Conservation (phyloP, 2,888 invertebrate genomes). For the Poecilus cupreus region DNA sequence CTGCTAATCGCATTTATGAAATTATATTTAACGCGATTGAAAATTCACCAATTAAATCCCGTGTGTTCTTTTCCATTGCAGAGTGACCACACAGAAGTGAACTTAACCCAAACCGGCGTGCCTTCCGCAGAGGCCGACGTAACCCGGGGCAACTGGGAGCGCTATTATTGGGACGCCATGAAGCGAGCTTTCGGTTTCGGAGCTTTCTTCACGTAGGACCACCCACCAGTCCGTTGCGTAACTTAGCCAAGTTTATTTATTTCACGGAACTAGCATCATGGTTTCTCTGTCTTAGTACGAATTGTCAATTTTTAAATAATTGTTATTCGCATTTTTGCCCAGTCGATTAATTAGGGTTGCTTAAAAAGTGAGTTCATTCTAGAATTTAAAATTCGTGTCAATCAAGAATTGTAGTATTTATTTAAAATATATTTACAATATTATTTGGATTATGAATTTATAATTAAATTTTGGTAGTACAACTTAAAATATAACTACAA, state of each 20-base stretch:
- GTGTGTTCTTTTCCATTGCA: conserved; percentile 67
- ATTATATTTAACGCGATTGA: too few species aligned
- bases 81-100: conserved; percentile 91
- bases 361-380: conserved; percentile 7
- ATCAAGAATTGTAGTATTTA: conserved; percentile 28
- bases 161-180: conserved; percentile 96
- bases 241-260: conserved; percentile 18
- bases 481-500: conserved; percentile 21
- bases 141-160: conserved; percentile 92
- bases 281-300: background rate
- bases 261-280: background rate
- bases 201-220: conserved; percentile 74
- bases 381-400: background rate
- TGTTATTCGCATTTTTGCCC: background rate
- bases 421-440: conserved; percentile 43
- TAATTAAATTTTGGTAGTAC: conserved; percentile 27
- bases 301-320: background rate
- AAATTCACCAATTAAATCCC: conserved; percentile 19
- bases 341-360: background rate
- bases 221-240: background rate
- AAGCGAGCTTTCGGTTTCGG: conserved; percentile 95
- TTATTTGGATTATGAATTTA: conserved; percentile 28
- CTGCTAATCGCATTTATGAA: too few species aligned
- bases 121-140: conserved; percentile 87
- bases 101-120: conserved; percentile 87